Evolutionary conservation across 2,113 vertebrate species (phyloP).

Genomic region (Merops nubicus): DNA sequence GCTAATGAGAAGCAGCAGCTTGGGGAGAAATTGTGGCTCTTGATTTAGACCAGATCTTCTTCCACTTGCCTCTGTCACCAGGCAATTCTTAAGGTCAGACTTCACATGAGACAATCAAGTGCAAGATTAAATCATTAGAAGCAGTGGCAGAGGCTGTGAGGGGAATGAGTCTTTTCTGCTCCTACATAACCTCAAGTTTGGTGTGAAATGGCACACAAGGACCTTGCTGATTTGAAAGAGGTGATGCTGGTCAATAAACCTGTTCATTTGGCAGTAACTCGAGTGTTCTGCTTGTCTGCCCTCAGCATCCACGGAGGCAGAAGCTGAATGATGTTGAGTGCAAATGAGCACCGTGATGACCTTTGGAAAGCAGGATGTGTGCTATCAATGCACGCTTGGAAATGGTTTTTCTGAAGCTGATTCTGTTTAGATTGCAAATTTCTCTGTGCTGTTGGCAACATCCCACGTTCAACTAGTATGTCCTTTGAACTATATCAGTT

Average conservation of each 20-base stretch:
- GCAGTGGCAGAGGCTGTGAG: neutral
- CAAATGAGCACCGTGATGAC: neutral
- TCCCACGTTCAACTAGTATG: neutral
- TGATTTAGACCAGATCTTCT: neutral
- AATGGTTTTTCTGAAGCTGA: neutral
- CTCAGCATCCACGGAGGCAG: neutral
- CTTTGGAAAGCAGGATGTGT: neutral
- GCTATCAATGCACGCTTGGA: neutral
- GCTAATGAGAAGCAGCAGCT: neutral
- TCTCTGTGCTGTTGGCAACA: neutral
- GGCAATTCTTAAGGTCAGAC: neutral
- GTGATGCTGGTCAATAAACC: neutral
- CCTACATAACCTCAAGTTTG: neutral
- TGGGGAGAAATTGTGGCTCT: neutral
- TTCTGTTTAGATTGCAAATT: neutral
- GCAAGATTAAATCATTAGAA: conserved; percentile 18
- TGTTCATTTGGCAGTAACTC: neutral
- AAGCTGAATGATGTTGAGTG: neutral
- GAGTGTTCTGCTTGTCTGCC: neutral
- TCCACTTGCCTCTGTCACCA: neutral
- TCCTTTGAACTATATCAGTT: neutral
- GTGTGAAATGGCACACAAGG: neutral
- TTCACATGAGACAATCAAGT: neutral
- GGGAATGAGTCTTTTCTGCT: neutral
- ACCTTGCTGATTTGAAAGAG: neutral